Evolutionary conservation across 2,113 vertebrate genomes (phyloP).

Genomic region (Picathartes gymnocephalus): DNA sequence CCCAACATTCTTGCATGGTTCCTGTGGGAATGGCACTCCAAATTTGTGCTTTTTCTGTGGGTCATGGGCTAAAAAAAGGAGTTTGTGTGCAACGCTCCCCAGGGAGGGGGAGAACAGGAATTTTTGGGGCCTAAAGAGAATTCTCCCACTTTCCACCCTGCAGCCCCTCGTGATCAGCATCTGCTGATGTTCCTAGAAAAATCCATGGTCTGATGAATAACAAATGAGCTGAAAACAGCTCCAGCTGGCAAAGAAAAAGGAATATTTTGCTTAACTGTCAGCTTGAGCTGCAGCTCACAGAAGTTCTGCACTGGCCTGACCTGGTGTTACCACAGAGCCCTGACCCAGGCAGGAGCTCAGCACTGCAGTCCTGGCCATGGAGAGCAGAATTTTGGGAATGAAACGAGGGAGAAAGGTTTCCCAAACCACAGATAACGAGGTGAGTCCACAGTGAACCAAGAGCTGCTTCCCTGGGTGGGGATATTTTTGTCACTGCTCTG

Average conservation of each 20-base stretch:
- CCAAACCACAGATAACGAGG: not conserved
- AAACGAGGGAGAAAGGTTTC: not conserved
- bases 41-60: not conserved
- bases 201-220: not conserved
- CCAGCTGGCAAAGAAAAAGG: slow-evolving; percentile 57
- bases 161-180: slow-evolving; percentile 27
- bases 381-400: not conserved
- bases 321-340: not conserved
- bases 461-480: not conserved
- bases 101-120: not conserved
- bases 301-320: not conserved
- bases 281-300: not conserved
- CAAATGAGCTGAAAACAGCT: slow-evolving; percentile 21
- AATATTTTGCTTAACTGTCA: slow-evolving; percentile 43
- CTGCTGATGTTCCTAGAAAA: slow-evolving; percentile 54
- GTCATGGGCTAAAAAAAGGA: not conserved
- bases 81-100: not conserved
- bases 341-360: not conserved
- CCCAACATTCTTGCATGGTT: not conserved
- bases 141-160: not conserved
- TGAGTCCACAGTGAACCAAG: accelerated
- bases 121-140: not conserved
- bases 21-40: not conserved
- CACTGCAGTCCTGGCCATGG: not conserved
- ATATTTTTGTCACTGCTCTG: not conserved